Evolutionary conservation across 2,888 invertebrate genomes (phyloP), one percentile per base, ranked within the genome.

Genomic region (Drosophila demipolita): DNA sequence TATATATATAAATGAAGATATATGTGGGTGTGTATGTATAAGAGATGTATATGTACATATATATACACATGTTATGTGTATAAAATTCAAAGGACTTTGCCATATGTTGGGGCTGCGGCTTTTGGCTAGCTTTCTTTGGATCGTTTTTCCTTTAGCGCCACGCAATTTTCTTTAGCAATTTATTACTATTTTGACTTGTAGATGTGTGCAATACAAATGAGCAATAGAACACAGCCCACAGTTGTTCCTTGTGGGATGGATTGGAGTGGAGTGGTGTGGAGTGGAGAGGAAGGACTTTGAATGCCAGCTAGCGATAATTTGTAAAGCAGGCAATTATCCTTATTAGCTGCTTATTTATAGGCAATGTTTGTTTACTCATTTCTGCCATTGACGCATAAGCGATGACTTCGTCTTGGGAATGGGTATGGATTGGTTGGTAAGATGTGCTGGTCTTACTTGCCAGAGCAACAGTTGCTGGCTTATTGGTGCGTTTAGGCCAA

Each of bases 241-340:
- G 32, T 45, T 45, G 12, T 45, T 12, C 17, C 29, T 17, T 48
- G 7, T 6, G 15, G 3, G 9, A 8, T 15, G 11, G 33, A 15
- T 20, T 23, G 12, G 7, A 5, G 23, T 4, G 17, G 23, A 23
- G 23, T 23, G 17, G 26, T 17, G 35, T 7, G 38, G 5, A 1
- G 8, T 11, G 52, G 17, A 12, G 38, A n/a, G 11, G 7, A 7
- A 23, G 45, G 58, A 38, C 42, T 59, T 64, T 33, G 70, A 61
- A 62, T 62, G 70, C 35, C 64, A 49, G 35, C 54, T 48, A 57
- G 75, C 71, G 80, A 86, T 83, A 86, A 85, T 85, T 87, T 88
- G 88, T 78, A 84, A 86, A 82, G 89, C 83, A 87, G 80, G 86
- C 89, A 89, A 89, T 89, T 89, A 90, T 89, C 81, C 84, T 89